Conservation (phyloP, 1,140 invertebrate species). For the Macrotrachela quadricornifera region DNA sequence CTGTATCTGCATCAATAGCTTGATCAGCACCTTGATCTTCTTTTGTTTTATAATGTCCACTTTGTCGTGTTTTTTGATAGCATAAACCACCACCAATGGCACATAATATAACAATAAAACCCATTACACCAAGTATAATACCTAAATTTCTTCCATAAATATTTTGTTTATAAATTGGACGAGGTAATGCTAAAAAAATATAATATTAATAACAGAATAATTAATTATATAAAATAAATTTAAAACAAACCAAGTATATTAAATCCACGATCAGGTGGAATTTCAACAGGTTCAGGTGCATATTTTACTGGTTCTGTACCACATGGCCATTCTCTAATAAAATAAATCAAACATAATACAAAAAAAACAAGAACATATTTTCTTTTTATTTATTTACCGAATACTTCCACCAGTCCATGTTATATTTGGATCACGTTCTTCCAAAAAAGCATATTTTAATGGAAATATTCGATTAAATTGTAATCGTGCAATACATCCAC, state of each 20-base stretch:
- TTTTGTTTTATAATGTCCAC: constrained; percentile 74
- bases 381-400: too few relatives aligned
- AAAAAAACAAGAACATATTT: too few relatives aligned
- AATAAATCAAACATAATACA: too few relatives aligned
- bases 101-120: too few relatives aligned
- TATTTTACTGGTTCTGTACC: constrained; percentile 74
- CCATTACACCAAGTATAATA: too few relatives aligned
- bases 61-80: constrained; percentile 2
- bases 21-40: constrained; percentile 70
- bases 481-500: constrained; percentile 73
- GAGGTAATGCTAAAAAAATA: too few relatives aligned
- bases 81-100: neutral
- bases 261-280: constrained; percentile 36
- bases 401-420: constrained; percentile 31
- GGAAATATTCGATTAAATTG: constrained; percentile 94
- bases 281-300: constrained; percentile 57
- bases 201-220: too few relatives aligned
- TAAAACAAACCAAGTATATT: neutral
- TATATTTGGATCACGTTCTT: constrained; percentile 62
- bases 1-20: constrained; percentile 63
- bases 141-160: too few relatives aligned
- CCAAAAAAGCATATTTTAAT: constrained; percentile 75
- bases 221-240: too few relatives aligned
- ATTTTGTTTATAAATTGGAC: too few relatives aligned
- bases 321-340: constrained; percentile 64